Conservation (phyloP, 2,113 vertebrate species). For the Chinchilla lanigera region DNA sequence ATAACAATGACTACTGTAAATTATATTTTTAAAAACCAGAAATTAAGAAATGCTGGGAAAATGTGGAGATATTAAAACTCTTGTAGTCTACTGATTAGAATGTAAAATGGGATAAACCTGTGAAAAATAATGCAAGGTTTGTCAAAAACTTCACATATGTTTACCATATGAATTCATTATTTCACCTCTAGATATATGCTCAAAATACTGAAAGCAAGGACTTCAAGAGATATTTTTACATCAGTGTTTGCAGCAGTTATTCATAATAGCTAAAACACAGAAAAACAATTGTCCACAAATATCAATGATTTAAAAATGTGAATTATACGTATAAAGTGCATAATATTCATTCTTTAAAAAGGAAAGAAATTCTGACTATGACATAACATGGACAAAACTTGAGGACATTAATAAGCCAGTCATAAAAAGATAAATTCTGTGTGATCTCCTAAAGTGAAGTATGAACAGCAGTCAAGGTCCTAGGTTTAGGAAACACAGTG, state of each 20-base stretch:
- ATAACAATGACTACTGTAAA: background rate
- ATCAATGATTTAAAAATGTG: background rate
- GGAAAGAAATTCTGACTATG: background rate
- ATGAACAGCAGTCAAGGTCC: background rate
- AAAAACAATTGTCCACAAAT: background rate
- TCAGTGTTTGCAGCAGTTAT: background rate
- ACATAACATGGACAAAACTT: background rate
- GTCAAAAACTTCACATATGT: background rate
- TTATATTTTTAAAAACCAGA: background rate
- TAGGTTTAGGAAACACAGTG: background rate
- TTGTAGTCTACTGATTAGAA: rapidly evolving
- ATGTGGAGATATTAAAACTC: background rate
- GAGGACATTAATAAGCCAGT: background rate
- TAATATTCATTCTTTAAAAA: background rate
- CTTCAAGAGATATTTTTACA: background rate
- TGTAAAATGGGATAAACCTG: background rate
- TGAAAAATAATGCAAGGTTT: background rate
- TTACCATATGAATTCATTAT: background rate
- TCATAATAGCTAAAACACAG: background rate
- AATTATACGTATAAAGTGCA: background rate
- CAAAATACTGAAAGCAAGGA: background rate
- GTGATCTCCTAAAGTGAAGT: background rate
- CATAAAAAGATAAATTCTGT: background rate
- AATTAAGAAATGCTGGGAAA: background rate
- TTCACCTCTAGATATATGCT: background rate